Evolutionary conservation across 2,888 invertebrate species (phyloP).

Genomic region (Trichopoda pennipes): DNA sequence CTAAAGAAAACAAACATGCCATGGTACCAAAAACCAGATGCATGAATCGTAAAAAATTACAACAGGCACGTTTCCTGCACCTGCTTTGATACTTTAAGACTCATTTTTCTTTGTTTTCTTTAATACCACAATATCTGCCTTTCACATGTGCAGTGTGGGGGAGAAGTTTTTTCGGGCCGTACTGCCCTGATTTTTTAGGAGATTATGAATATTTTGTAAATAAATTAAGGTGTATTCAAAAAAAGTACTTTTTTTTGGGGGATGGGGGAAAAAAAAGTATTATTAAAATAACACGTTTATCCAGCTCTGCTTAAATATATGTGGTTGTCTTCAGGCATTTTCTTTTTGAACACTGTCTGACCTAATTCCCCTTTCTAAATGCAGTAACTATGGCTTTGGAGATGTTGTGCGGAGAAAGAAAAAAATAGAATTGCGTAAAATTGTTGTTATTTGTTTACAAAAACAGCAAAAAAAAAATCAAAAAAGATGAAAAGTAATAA

Average conservation of each 20-base stretch:
- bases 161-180: too few species aligned
- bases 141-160: too few species aligned
- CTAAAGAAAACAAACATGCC: too few species aligned
- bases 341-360: constrained; percentile 9
- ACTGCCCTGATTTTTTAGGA: too few species aligned
- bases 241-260: not conserved
- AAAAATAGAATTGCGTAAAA: constrained; percentile 39
- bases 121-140: too few species aligned
- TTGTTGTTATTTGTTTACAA: constrained; percentile 23
- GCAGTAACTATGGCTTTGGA: constrained; percentile 19
- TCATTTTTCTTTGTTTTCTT: too few species aligned
- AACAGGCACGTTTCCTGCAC: too few species aligned
- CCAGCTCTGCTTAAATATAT: not conserved
- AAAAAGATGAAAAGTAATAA: not conserved
- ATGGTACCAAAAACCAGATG: too few species aligned
- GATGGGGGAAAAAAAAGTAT: not conserved
- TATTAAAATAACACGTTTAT: not conserved
- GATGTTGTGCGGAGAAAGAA: constrained; percentile 11
- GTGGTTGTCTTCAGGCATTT: not conserved
- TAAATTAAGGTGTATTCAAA: too few species aligned
- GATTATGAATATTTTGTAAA: too few species aligned
- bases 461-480: constrained; percentile 9
- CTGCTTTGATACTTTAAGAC: too few species aligned
- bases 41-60: too few species aligned
- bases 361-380: constrained; percentile 47